Evolutionary conservation across 2,888 invertebrate species (phyloP).

Genomic region (Ormyrus rosae): DNA sequence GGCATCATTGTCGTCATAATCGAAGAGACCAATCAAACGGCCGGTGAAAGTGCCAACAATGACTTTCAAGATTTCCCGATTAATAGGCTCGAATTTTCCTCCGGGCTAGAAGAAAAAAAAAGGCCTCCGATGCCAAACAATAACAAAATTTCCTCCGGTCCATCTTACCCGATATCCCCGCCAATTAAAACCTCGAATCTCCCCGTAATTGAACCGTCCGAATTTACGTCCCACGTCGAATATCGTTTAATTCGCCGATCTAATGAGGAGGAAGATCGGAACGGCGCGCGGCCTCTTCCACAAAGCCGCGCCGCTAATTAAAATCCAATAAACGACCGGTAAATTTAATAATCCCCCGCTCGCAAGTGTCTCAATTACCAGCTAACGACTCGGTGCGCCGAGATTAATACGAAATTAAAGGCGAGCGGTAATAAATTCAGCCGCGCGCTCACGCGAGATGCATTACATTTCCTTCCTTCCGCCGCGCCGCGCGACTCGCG

Average conservation of each 20-base stretch:
- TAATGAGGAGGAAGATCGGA: no score
- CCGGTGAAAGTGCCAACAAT: constrained; percentile 41
- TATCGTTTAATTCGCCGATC: no score
- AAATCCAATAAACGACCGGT: constrained; percentile 22
- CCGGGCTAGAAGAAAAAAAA: neutral
- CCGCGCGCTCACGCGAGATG: neutral
- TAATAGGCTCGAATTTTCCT: neutral
- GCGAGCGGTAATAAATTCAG: neutral
- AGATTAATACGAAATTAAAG: constrained; percentile 42
- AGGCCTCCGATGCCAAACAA: neutral
- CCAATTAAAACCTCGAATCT: neutral
- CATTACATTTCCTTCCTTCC: constrained; percentile 28
- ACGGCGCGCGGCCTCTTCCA: neutral
- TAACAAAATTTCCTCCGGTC: neutral
- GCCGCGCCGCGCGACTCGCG: constrained; percentile 22
- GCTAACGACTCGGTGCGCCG: constrained; percentile 26
- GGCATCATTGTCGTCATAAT: constrained; percentile 24
- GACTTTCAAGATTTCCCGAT: constrained; percentile 34
- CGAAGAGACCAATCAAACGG: constrained; percentile 1
- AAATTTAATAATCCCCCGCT: constrained; percentile 24
- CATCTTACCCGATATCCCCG: no score
- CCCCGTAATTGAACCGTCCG: neutral
- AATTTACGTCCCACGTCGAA: neutral
- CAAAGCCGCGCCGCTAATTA: constrained; percentile 1
- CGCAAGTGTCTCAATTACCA: constrained; percentile 41